Base-by-base conservation (phyloP, 2,888 invertebrate species). In the Blastobasis adustella region DNA sequence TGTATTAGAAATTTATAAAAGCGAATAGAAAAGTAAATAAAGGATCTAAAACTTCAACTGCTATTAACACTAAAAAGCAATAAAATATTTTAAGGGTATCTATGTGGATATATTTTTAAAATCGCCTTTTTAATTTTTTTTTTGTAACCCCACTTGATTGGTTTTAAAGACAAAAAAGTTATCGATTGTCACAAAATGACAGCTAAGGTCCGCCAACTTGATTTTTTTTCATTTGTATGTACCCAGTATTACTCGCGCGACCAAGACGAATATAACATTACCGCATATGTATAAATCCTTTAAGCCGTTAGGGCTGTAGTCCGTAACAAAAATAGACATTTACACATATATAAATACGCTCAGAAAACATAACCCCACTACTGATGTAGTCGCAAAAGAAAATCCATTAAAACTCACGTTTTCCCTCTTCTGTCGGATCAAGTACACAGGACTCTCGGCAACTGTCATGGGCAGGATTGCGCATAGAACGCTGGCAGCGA, bases 381-480 rank as follows among this genome's bases (percentile, higher is more conserved):
- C 9, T n/a, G 3, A 42, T 5, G 5, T 9, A 42, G 4, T 9
- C 42, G 5, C 8, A 7, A 42, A 42, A 5, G 4, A 4, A 42
- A 42, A 7, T 42, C 23, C 23, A 23, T 23, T 2, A 23, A 23
- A 23, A 7, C 62, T 58, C 44, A 88, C 87, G 69, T 85, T 79
- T 50, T 86, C 84, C 47, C 75, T 71, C 0, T 79, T 80, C 56
- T 82, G 71, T 50, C 75, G 73, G 44, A 88, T 49, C 41, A 83
- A 56, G 53, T 58, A 87, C 37, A 82, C 61, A 0, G 88, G 88
- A 49, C 85, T 87, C 49, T 88, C 88, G 0, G 66, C 73, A 0
- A 83, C 72, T 0, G 72, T 55, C 57, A 73, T 51, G 6, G 80
- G 58, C 0, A 83, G 62, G 0, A 71, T 54, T 0, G 71, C 71